Base-by-base conservation (phyloP, 2,888 invertebrate species). In the Nebria salina region DNA sequence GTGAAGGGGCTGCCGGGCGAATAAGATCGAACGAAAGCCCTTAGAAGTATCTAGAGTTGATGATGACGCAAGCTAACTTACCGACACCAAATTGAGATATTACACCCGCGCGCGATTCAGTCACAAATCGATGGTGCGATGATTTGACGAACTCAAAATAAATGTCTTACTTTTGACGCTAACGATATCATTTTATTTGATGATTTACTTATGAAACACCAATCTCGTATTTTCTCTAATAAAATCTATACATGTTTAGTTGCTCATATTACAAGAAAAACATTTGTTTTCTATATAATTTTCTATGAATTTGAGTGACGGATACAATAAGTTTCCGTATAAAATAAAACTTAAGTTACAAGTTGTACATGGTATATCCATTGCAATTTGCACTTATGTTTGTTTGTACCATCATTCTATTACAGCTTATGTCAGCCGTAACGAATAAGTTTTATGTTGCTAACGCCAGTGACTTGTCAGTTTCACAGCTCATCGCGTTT, bases 81-180 rank as follows among this genome's bases (percentile, higher is more conserved):
- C 75, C 80, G 75, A 68, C 72, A 75, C 65, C 76, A 72, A 72
- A 81, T 81, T 81, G 81, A 81, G 81, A 81, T 81, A 81, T 76
- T 81, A 73, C 81, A 8, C 54, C 13, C 8, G 54, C 54, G 54
- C 54, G 6, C 81, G 81, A 76, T 81, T 72, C 76, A 15, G 76
- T 75, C 81, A 76, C 81, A 81, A 81, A 75, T 75, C 75, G 80
- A 75, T 75, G 75, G 7, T 42, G 13, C 26, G 72, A 70, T 13
- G 26, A 26, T 20, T 77, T 20, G 43, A 41, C 66, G 42, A 41
- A 41, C 13, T 43, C 54, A 54, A 54, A 54, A 54, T 54, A 54
- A 54, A 54, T 54, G 54, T 54, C 54, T 54, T 54, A 11, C 8
- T 54, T 54, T 54, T 54, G 13, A 54, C 13, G 7, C 11, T 54